Evolutionary conservation across 2,797 vertebrate genomes (phyloP).

Genomic region (Threskiornis aethiopicus): DNA sequence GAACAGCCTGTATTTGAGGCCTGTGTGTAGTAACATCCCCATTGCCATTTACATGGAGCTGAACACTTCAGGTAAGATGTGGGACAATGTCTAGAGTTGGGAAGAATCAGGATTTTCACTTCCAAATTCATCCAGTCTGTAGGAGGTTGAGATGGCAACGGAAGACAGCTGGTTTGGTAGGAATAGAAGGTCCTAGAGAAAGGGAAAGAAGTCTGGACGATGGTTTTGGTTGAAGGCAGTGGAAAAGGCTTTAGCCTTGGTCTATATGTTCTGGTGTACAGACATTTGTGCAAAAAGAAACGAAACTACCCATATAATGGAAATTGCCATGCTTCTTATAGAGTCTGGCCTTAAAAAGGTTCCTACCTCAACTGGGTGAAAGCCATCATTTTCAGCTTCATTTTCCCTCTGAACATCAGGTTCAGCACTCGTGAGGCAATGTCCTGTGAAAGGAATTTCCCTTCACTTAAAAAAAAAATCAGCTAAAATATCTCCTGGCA

Average conservation of each 20-base stretch:
- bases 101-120: not conserved
- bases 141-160: not conserved
- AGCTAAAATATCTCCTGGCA: slow-evolving; percentile 35
- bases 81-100: not conserved
- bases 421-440: not conserved
- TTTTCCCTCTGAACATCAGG: slow-evolving; percentile 23
- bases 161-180: not conserved
- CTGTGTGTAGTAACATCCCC: not conserved
- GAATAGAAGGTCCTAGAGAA: not conserved
- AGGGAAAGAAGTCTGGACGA: not conserved
- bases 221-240: not conserved
- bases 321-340: not conserved
- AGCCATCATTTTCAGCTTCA: not conserved
- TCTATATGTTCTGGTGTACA: not conserved
- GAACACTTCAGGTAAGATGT: not conserved
- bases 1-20: not conserved
- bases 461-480: slow-evolving; percentile 8
- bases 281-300: not conserved
- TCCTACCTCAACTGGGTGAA: not conserved
- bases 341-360: not conserved
- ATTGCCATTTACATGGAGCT: not conserved
- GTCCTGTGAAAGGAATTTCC: slow-evolving; percentile 42
- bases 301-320: not conserved
- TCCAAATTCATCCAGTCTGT: not conserved
- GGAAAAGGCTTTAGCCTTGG: not conserved